A percentile compares a stretch with the other conserved stretches of the same genome.
Conservation (phyloP, 2,888 invertebrate species). For the Andrena camellia region DNA sequence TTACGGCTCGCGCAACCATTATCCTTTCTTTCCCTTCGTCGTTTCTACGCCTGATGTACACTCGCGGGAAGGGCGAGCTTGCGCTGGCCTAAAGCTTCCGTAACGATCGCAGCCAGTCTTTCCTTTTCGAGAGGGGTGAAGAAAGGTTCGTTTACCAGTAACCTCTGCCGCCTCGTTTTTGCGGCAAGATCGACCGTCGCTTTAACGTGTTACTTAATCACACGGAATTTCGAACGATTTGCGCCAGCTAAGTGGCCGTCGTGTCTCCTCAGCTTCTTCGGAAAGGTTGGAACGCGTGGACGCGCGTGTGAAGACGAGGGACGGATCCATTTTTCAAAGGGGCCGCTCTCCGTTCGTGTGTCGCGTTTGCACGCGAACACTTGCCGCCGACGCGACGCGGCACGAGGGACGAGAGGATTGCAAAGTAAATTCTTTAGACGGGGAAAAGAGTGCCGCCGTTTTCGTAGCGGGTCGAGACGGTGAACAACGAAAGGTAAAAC, state of each 20-base stretch:
- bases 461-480: background rate
- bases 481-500: slow-evolving; percentile 4
- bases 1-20: slow-evolving; percentile 25
- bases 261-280: slow-evolving; percentile 4
- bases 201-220: slow-evolving; percentile 55
- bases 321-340: slow-evolving; percentile 50
- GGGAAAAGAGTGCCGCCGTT: background rate
- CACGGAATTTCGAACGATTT: slow-evolving; percentile 53
- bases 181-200: background rate
- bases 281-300: background rate
- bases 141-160: slow-evolving; percentile 34
- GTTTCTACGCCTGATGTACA: slow-evolving; percentile 25
- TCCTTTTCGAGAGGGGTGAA: slow-evolving; percentile 39
- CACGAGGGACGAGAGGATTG: slow-evolving; percentile 31
- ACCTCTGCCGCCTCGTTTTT: slow-evolving; percentile 13
- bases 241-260: slow-evolving; percentile 11
- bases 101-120: slow-evolving; percentile 54
- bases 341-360: slow-evolving; percentile 2
- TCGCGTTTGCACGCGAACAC: slow-evolving; percentile 8
- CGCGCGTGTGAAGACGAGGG: background rate
- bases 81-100: slow-evolving; percentile 35
- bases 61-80: slow-evolving; percentile 23
- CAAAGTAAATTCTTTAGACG: slow-evolving; percentile 46
- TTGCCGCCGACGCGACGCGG: background rate
- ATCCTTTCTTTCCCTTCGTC: slow-evolving; percentile 11